Conservation (phyloP, 2,797 vertebrate species). For the Molothrus ater region DNA sequence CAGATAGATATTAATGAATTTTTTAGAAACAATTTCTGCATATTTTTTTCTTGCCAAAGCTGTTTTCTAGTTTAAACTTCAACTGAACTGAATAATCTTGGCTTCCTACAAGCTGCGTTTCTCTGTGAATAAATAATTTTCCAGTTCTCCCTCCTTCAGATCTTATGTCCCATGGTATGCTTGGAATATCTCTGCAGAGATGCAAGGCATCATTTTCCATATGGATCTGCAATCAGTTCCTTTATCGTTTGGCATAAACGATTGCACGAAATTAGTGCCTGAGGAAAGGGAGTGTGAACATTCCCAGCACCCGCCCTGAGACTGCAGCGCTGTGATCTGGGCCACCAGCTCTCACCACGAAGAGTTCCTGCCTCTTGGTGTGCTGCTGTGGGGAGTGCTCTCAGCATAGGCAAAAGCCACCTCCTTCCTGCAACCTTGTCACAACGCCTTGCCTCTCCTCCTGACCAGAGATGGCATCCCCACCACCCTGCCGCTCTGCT, state of each 20-base stretch:
- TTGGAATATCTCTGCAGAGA: slow-evolving; percentile 27
- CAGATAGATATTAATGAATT: slow-evolving; percentile 28
- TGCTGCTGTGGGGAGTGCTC: not conserved
- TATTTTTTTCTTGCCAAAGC: slow-evolving; percentile 12
- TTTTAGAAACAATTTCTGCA: slow-evolving; percentile 40
- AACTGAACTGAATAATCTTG: slow-evolving; percentile 49
- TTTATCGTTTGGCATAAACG: not conserved
- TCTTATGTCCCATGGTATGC: slow-evolving; percentile 46
- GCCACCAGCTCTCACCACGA: not conserved
- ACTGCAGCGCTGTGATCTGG: not conserved
- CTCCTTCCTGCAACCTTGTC: not conserved
- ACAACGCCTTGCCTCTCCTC: not conserved
- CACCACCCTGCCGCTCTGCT: not conserved
- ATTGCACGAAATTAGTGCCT: not conserved
- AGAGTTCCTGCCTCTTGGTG: not conserved
- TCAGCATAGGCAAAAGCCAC: not conserved
- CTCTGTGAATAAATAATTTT: slow-evolving; percentile 55
- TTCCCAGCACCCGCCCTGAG: not conserved
- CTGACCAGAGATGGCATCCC: not conserved
- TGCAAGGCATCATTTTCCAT: not conserved
- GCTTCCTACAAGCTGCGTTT: slow-evolving; percentile 33
- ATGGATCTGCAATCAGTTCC: not conserved
- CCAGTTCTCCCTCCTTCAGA: slow-evolving; percentile 57
- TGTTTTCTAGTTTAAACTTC: slow-evolving; percentile 51
- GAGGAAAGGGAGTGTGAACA: not conserved